These are phyloP conservation scores for Mormyrops boulengeri DNA, from an alignment of 2,797 vertebrate genomes.

Conservation along the genomic window DNA sequence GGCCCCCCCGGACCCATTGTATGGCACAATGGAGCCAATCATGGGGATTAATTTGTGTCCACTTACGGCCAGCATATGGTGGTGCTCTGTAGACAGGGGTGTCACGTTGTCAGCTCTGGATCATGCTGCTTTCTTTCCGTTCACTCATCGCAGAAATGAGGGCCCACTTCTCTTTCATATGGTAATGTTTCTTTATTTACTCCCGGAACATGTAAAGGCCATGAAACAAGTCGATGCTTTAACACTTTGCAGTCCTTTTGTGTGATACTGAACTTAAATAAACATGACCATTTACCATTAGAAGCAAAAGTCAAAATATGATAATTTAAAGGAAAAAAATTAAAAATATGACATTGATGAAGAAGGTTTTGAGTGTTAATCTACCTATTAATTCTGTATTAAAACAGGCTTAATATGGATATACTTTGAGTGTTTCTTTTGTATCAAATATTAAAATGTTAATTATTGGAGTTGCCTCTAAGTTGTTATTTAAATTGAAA, in stretches of 20 bases:
- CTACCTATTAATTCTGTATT: background rate
- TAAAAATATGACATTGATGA: background rate
- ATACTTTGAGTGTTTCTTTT: constrained; percentile 16
- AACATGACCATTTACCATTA: background rate
- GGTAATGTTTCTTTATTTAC: constrained; percentile 43
- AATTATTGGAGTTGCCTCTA: constrained; percentile 45
- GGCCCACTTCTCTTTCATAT: constrained; percentile 56
- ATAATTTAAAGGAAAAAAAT: background rate
- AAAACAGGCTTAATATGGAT: background rate
- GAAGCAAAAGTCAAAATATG: background rate
- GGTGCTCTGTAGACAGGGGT: constrained; percentile 65
- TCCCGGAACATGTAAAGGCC: background rate
- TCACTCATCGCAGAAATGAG: constrained; percentile 54
- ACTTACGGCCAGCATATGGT: constrained; percentile 76
- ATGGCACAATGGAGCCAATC: constrained; percentile 60
- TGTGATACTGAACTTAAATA: constrained; percentile 3
- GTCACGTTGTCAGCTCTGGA: constrained; percentile 63
- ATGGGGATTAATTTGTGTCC: constrained; percentile 64
- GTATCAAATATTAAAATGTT: constrained; percentile 34
- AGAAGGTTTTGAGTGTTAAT: background rate
- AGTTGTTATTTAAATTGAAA: constrained; percentile 28
- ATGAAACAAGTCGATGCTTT: constrained; percentile 8
- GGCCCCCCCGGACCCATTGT: constrained; percentile 60
- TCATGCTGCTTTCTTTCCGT: constrained; percentile 47
- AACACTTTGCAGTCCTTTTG: constrained; percentile 32